Percentiles rank a stretch among this genome's conserved stretches.
phyloP scores from a whole-genome alignment of 2,888 invertebrate species.

The Scelioninae gen. 1 region DNA sequence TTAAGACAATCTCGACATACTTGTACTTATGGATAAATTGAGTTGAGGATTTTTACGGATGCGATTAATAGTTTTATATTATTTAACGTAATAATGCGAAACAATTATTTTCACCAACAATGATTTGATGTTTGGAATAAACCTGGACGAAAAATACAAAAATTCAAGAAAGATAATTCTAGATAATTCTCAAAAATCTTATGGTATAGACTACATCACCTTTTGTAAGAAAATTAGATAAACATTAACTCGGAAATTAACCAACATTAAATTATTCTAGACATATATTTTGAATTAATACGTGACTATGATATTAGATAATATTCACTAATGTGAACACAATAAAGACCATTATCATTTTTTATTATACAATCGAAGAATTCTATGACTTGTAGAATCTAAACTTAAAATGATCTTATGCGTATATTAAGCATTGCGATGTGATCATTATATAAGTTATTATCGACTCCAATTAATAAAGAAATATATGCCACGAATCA shows the following conservation, averaged over 20 bases:
- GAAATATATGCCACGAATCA: constrained; percentile 60
- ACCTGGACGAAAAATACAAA: constrained; percentile 1
- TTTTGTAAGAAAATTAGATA: constrained; percentile 16
- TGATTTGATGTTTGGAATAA: background rate
- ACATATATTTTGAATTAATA: constrained; percentile 45
- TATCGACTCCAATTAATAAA: constrained; percentile 58
- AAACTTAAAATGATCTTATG: constrained; percentile 47
- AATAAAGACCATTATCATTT: constrained; percentile 51
- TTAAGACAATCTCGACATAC: constrained; percentile 51
- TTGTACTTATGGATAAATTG: constrained; percentile 17
- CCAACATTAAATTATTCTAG: constrained; percentile 35
- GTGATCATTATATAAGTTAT: constrained; percentile 57
- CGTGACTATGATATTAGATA: constrained; percentile 25
- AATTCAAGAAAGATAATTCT: background rate
- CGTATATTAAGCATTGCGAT: constrained; percentile 55
- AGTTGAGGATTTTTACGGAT: constrained; percentile 7
- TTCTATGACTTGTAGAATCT: constrained; percentile 49
- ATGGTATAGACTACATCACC: background rate
- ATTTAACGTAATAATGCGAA: constrained; percentile 1
- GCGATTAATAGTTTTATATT: constrained; percentile 29
- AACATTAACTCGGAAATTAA: background rate
- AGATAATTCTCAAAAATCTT: constrained; percentile 12
- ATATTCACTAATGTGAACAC: constrained; percentile 38
- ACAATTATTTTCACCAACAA: background rate
- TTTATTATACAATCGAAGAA: constrained; percentile 50